Conservation (phyloP, 1,140 invertebrate genomes). For the Drosophila nigromelanica region DNA sequence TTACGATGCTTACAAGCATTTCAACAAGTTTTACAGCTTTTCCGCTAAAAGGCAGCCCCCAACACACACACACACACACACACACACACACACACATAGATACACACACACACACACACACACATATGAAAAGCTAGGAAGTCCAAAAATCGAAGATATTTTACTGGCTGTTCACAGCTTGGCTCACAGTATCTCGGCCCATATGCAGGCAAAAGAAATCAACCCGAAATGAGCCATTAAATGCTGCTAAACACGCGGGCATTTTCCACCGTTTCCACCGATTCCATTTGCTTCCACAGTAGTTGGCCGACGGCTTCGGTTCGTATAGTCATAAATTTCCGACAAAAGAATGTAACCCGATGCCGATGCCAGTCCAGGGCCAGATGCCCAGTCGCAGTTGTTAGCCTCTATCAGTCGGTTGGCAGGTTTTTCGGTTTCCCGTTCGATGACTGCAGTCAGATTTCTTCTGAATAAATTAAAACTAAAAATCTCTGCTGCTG, state of each 20-base stretch:
- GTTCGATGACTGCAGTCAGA: slow-evolving; percentile 71
- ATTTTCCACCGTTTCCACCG: slow-evolving; percentile 72
- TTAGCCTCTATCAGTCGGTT: slow-evolving; percentile 34
- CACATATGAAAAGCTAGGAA: slow-evolving; percentile 47
- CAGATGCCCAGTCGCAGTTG: slow-evolving; percentile 28
- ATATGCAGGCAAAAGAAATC: slow-evolving; percentile 72
- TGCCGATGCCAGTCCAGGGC: slow-evolving; percentile 50
- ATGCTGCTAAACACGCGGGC: slow-evolving; percentile 79
- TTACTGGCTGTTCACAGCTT: not conserved
- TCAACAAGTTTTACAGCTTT: slow-evolving; percentile 83
- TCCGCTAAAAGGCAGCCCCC: slow-evolving; percentile 76
- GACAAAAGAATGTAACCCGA: slow-evolving; percentile 79
- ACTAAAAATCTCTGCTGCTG: slow-evolving; percentile 61
- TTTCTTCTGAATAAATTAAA: slow-evolving; percentile 84
- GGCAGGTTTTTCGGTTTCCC: slow-evolving; percentile 60
- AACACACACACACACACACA: slow-evolving; percentile 34
- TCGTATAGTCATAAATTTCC: slow-evolving; percentile 70
- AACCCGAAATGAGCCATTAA: slow-evolving; percentile 83
- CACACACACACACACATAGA: not conserved
- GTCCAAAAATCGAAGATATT: slow-evolving; percentile 25
- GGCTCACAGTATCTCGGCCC: slow-evolving; percentile 3
- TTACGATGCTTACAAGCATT: slow-evolving; percentile 81
- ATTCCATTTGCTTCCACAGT: slow-evolving; percentile 49
- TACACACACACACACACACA: too few species aligned
- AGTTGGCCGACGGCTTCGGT: slow-evolving; percentile 40